phyloP scores from a whole-genome alignment of 2,113 vertebrate genomes.

The Protobothrops mucrosquamatus region DNA sequence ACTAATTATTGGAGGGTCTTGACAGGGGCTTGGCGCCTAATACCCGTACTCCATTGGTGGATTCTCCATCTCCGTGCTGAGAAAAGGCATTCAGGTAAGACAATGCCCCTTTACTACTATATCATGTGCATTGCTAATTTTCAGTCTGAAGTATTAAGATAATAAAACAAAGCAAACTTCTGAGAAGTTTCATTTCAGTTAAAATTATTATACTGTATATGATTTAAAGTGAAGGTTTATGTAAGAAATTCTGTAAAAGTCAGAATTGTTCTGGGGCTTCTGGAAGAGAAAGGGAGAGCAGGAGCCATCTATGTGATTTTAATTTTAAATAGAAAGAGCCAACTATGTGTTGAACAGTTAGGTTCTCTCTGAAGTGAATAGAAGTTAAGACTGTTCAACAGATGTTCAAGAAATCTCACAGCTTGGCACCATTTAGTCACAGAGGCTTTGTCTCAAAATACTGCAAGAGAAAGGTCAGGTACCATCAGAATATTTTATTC shows the following conservation, averaged over 20 bases:
- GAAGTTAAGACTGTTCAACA: conserved; percentile 28
- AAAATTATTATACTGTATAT: background rate
- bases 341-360: background rate
- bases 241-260: conserved; percentile 25
- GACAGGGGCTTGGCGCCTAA: too few relatives aligned
- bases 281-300: conserved; percentile 1
- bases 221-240: background rate
- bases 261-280: background rate
- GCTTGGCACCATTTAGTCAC: conserved; percentile 20
- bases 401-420: conserved; percentile 27
- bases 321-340: conserved; percentile 8
- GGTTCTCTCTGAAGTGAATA: conserved; percentile 19
- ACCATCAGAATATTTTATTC: background rate
- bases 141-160: conserved; percentile 17
- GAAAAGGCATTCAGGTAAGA: too few relatives aligned
- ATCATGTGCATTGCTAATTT: conserved; percentile 43
- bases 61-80: too few relatives aligned
- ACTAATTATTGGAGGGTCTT: too few relatives aligned
- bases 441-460: conserved; percentile 14
- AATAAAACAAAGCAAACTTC: conserved; percentile 8
- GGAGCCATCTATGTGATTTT: conserved; percentile 29
- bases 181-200: background rate
- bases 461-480: conserved; percentile 14
- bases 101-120: conserved; percentile 16
- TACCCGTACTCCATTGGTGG: too few relatives aligned